Evolutionary conservation across 2,113 vertebrate genomes (phyloP), one percentile per base, ranked within the genome.

Genomic region (Oceanites oceanicus): DNA sequence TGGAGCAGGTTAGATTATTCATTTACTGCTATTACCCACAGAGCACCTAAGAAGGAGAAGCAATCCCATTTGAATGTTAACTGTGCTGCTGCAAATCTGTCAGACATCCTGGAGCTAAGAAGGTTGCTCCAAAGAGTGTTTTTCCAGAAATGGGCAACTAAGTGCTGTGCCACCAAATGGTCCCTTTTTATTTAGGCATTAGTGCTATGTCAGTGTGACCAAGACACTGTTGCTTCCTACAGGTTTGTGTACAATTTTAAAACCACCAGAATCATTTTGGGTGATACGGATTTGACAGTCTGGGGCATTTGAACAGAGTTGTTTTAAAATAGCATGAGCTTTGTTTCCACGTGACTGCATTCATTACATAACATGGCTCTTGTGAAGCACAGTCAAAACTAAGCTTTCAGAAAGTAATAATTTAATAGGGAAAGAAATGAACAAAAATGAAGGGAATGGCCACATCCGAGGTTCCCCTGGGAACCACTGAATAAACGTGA

Each of bases 321-420:
- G 40, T 94, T 95, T 92, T 89, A 83, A 88, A 90, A 86, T 92
- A 93, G 76, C 50, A 20, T 18, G 36, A 86, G 90, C 75, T 94
- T 92, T 88, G 26, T 92, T 96, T 94, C 94, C 52, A 77, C 42
- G 42, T 92, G 82, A 77, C 56, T 89, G 61, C 73, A 72, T 81
- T 90, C 44, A 85, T 94, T 86, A 61, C 32, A 75, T 92, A 84
- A 81, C 85, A 61, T 7, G 49, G 15, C 62, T 74, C 34, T 73
- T 68, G 68, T 67, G 59, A 85, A 56, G 56, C 63, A 56, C 20
- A 52, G 55, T 76, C 53, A 92, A 90, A 94, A 79, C 45, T 36
- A 65, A 59, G 67, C 47, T 85, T 91, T 90, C 74, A 72, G 62
- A 85, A 91, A 78, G 14, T 55, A 86, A 19, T 90, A 59, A 76